Conservation (phyloP, 2,113 vertebrate species). For the Phyllopteryx taeniolatus region DNA sequence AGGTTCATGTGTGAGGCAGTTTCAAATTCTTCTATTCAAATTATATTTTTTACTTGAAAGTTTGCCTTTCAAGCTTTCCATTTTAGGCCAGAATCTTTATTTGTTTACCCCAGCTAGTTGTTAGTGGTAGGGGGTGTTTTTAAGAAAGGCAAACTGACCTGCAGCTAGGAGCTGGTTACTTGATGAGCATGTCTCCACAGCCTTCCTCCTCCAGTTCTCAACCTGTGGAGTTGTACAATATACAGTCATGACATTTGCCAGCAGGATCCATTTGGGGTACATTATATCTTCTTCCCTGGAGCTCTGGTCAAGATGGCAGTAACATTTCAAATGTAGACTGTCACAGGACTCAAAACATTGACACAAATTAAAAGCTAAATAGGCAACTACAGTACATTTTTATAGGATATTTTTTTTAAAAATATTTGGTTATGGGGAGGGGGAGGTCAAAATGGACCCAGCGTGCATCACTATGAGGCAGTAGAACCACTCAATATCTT, state of each 20-base stretch:
- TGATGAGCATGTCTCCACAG: constrained; percentile 82
- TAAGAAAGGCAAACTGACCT: constrained; percentile 69
- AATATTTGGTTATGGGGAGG: too few species aligned
- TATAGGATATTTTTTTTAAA: too few species aligned
- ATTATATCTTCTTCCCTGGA: too few species aligned
- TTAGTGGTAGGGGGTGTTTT: constrained; percentile 2
- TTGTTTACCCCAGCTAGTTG: constrained; percentile 73
- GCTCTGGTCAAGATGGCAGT: too few species aligned
- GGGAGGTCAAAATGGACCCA: too few species aligned
- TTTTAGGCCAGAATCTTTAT: constrained; percentile 61
- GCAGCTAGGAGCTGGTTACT: constrained; percentile 82
- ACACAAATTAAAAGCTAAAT: too few species aligned
- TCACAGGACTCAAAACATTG: too few species aligned
- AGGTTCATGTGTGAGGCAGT: neutral
- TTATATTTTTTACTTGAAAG: neutral
- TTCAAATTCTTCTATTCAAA: neutral
- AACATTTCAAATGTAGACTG: neutral
- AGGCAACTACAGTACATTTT: too few species aligned
- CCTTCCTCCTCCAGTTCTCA: constrained; percentile 79
- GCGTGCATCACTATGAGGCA: too few species aligned
- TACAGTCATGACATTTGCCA: too few species aligned
- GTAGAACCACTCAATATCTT: too few species aligned
- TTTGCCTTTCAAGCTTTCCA: neutral
- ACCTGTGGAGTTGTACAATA: constrained; percentile 69
- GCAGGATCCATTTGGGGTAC: too few species aligned